Evolutionary conservation across 2,797 vertebrate species (phyloP), one percentile per base, ranked within the genome.

Genomic region (Bryconaethiops microstoma): DNA sequence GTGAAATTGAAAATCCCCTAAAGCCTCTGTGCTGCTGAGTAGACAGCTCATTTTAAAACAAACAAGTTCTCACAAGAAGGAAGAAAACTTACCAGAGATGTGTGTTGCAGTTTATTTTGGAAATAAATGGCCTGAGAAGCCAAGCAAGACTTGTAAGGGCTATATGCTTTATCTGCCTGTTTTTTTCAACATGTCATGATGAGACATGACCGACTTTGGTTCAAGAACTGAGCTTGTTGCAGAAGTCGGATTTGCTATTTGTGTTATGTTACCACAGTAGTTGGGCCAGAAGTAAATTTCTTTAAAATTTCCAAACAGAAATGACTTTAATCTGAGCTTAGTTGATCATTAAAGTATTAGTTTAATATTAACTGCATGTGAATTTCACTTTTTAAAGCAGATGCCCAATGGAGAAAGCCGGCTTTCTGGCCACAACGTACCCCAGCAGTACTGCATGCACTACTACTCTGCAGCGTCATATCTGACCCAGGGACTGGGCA

Each of bases 371-470:
- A 42, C 5, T 7, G 19, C 39, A 13, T n/a, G 23, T 67, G 55
- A 67, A 64, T 65, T 57, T 77, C 9, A 42, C n/a, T 73, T 52
- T 16, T 40, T 19, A 16, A 86, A 90, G 79, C 83, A 96, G 95
- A 92, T 96, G 92, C 95, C 96, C 69, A 92, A 87, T 52, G 81
- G 90, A 12, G 97, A 99, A 48, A 92, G 92, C 70, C 91, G 91
- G 25, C 85, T 95, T 82, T 83, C 92, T 0, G 84, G 91, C 82
- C 96, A 96, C 10, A 80, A 92, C 0, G 4, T 96, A 91, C 88
- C 95, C 62, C 93, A 96, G 13, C 97, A 96, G 93, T 98, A 98
- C 92, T 91, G 90, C 84, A 95, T 98, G 96, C 96, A 96, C 78
- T 95, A 96, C 89, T 97, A 98, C 84, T 94, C 96, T 0, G 90